Base-by-base conservation (phyloP, 2,888 invertebrate species). In the Hoplodrina blanda region DNA sequence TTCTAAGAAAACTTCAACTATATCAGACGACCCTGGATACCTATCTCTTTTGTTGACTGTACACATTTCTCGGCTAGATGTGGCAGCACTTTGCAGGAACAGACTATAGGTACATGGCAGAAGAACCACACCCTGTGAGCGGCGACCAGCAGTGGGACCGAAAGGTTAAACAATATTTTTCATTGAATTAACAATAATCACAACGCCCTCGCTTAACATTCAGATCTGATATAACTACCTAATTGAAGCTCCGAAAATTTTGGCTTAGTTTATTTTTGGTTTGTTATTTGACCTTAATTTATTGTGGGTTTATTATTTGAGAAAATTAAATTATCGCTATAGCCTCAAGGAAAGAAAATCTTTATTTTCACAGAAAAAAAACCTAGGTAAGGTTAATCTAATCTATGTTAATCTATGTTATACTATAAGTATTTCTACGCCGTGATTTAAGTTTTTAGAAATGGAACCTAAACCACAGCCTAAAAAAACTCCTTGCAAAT, bases 261-360 rank as follows among this genome's bases (percentile, higher is more conserved):
- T 13, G n/a, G 11, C 15, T 52, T 15, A n/a, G n/a, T 52, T 72
- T 67, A 6, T 52, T 44, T 67, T 30, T 20, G 10, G 6, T 66
- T 69, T 54, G 3, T 53, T 69, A 20, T 53, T 44, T 19, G 5
- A 20, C 10, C 15, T 52, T 15, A n/a, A 15, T 62, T 72, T 67
- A 6, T 52, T 53, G 67, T 20, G 25, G 4, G 4, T 66, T 54
- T 54, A 3, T 53, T 69, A 20, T 53, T 44, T 17, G 5, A 15
- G 11, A 30, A 25, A 37, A 62, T 44, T 20, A 7, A 33, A 8
- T 20, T 72, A 44, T 50, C 2, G 2, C 10, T 20, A 13, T 17
- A 17, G 25, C 37, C 17, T 59, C 19, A 49, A 61, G 7, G 11
- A 44, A 11, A 33, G 53, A 46, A 15, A 10, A n/a, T 0, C 5